A percentile compares a stretch with the other conserved stretches of the same genome.
phyloP scores from a whole-genome alignment of 2,113 vertebrate genomes.

The Lagopus muta region DNA sequence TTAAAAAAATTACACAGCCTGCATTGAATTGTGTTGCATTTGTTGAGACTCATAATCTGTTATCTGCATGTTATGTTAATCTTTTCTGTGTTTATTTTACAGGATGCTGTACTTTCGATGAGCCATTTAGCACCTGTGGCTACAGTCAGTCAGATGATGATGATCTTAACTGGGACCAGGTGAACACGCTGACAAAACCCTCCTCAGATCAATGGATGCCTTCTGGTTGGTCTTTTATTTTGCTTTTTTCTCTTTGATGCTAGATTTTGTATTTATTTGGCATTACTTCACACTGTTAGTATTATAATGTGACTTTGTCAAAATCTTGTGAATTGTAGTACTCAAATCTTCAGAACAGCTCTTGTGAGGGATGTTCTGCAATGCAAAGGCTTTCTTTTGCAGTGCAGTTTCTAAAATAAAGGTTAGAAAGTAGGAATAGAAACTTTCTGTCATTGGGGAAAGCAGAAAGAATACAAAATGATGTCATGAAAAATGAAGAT shows the following conservation, averaged over 20 bases:
- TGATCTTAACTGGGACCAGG: slow-evolving; percentile 95
- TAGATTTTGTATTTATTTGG: not conserved
- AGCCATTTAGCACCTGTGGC: slow-evolving; percentile 87
- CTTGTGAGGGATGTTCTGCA: not conserved
- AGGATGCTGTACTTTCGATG: slow-evolving; percentile 96
- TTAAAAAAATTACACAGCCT: not conserved
- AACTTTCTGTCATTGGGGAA: not conserved
- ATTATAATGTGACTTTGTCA: not conserved
- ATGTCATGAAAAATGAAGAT: not conserved
- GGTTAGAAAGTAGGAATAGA: not conserved
- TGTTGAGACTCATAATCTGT: not conserved
- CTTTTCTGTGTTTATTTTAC: slow-evolving; percentile 33
- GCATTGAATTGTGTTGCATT: not conserved
- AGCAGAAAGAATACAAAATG: not conserved
- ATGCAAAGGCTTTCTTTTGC: not conserved
- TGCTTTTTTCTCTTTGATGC: not conserved
- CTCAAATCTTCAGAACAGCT: not conserved
- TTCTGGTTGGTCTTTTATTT: slow-evolving; percentile 82
- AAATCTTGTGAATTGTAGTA: not conserved
- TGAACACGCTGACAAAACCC: slow-evolving; percentile 83
- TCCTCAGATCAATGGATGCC: slow-evolving; percentile 91
- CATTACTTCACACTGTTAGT: not conserved
- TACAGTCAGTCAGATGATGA: slow-evolving; percentile 93
- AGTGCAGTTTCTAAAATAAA: not conserved
- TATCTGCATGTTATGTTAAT: not conserved